These are phyloP conservation scores for Hesperia comma DNA, from an alignment of 2,888 invertebrate species.

Conservation along the genomic window DNA sequence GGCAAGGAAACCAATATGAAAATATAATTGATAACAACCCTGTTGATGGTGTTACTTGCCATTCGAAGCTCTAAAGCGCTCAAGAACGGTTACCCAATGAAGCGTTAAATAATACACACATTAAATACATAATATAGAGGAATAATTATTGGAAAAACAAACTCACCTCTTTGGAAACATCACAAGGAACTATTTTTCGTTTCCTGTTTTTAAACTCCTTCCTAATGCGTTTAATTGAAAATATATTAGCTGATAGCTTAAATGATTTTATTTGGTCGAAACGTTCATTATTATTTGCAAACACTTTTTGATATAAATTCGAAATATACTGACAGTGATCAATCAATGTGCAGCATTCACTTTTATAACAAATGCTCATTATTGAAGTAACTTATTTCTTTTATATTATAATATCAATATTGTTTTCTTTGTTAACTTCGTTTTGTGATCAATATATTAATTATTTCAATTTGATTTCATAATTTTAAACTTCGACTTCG, in stretches of 20 bases:
- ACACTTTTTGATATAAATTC: slow-evolving; percentile 57
- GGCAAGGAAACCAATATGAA: too few species aligned
- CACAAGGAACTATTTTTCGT: slow-evolving; percentile 49
- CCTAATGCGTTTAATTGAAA: slow-evolving; percentile 54
- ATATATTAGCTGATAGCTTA: slow-evolving; percentile 54
- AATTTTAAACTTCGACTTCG: too few species aligned
- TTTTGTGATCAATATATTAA: too few species aligned
- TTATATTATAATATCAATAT: too few species aligned
- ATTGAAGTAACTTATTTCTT: too few species aligned
- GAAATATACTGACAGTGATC: slow-evolving; percentile 60
- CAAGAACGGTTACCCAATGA: too few species aligned
- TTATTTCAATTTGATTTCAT: too few species aligned
- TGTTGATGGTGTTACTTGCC: too few species aligned
- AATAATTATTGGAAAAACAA: not conserved
- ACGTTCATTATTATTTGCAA: slow-evolving; percentile 40
- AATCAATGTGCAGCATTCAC: slow-evolving; percentile 47
- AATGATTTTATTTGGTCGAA: slow-evolving; percentile 44
- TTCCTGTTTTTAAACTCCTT: slow-evolving; percentile 51
- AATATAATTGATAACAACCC: too few species aligned
- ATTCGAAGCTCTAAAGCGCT: too few species aligned
- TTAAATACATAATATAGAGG: not conserved
- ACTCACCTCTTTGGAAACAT: slow-evolving; percentile 59
- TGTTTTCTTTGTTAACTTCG: too few species aligned
- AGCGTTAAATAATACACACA: not conserved
- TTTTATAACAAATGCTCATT: slow-evolving; percentile 48